phyloP scores from a whole-genome alignment of 2,888 invertebrate genomes.

The Melinaea marsaeus region DNA sequence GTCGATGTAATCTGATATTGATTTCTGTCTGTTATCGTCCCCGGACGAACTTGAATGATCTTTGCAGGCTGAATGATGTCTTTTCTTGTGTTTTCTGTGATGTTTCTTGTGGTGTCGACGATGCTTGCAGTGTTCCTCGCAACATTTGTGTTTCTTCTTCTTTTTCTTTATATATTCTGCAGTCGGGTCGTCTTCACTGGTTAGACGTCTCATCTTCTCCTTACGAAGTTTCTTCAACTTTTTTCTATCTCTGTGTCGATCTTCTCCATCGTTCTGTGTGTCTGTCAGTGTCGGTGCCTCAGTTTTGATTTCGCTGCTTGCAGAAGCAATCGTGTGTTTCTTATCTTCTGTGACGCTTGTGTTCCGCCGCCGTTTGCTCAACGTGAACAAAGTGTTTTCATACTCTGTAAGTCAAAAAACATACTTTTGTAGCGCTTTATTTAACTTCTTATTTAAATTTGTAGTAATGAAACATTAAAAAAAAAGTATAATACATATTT shows the following conservation, averaged over 20 bases:
- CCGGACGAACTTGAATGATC: constrained; percentile 73
- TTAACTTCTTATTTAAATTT: too few species aligned
- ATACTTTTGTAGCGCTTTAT: not conserved
- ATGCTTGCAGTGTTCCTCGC: constrained; percentile 84
- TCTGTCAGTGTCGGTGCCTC: constrained; percentile 35
- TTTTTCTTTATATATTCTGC: constrained; percentile 79
- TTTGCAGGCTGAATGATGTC: constrained; percentile 79
- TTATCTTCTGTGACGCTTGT: constrained; percentile 79
- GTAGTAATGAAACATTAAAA: too few species aligned
- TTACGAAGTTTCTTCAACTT: constrained; percentile 83
- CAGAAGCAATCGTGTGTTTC: constrained; percentile 43
- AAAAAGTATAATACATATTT: too few species aligned
- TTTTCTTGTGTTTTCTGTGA: constrained; percentile 87
- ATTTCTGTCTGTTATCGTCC: constrained; percentile 68
- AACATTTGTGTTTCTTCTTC: constrained; percentile 83
- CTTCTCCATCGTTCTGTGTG: constrained; percentile 57
- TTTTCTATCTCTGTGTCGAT: constrained; percentile 79
- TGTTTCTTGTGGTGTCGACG: constrained; percentile 87
- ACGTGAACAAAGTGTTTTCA: constrained; percentile 87
- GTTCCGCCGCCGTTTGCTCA: constrained; percentile 86
- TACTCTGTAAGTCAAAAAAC: constrained; percentile 80
- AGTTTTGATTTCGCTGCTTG: constrained; percentile 44
- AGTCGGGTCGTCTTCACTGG: constrained; percentile 64
- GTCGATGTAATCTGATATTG: constrained; percentile 63
- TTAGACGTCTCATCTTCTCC: constrained; percentile 76